These are phyloP conservation scores for Coptodon rendalli DNA, from an alignment of 2,113 vertebrate species.

Conservation along the genomic window DNA sequence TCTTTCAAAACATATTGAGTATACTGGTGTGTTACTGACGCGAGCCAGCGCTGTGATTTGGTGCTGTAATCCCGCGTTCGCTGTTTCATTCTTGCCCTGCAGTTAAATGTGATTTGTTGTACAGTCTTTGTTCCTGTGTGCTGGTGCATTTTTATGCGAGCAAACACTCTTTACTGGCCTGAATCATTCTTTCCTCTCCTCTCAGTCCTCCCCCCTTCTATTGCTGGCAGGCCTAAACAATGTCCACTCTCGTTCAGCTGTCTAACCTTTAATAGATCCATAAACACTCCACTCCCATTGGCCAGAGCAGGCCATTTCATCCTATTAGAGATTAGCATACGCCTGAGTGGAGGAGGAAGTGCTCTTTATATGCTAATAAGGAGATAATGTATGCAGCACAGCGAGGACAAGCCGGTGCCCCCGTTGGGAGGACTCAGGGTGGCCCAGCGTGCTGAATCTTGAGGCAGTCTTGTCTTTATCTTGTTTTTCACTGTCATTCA, in stretches of 20 bases:
- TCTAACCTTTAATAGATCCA: slow-evolving; percentile 60
- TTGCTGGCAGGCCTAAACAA: background rate
- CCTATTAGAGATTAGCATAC: slow-evolving; percentile 65
- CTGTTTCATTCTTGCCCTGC: slow-evolving; percentile 28
- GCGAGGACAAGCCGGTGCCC: slow-evolving; percentile 26
- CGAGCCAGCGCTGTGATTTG: background rate
- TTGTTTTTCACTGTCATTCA: background rate
- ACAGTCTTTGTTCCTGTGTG: background rate
- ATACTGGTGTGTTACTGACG: slow-evolving; percentile 28
- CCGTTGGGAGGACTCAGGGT: slow-evolving; percentile 26
- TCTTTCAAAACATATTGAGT: slow-evolving; percentile 44
- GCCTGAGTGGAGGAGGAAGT: slow-evolving; percentile 63
- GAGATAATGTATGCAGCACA: slow-evolving; percentile 54
- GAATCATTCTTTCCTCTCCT: background rate
- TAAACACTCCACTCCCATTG: slow-evolving; percentile 51
- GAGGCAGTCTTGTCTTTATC: slow-evolving; percentile 5
- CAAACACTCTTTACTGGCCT: background rate
- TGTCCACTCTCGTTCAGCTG: slow-evolving; percentile 30
- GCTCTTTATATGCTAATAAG: slow-evolving; percentile 71
- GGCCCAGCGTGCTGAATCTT: slow-evolving; percentile 13
- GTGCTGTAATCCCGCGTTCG: slow-evolving; percentile 36
- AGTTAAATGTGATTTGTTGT: slow-evolving; percentile 47
- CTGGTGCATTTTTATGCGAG: background rate
- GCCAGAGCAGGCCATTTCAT: slow-evolving; percentile 50
- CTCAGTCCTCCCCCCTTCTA: background rate